A percentile compares a stretch with the other conserved stretches of the same genome.
These are phyloP conservation scores for Oceanodroma tethys DNA, from an alignment of 2,113 vertebrate genomes.

Conservation along the genomic window DNA sequence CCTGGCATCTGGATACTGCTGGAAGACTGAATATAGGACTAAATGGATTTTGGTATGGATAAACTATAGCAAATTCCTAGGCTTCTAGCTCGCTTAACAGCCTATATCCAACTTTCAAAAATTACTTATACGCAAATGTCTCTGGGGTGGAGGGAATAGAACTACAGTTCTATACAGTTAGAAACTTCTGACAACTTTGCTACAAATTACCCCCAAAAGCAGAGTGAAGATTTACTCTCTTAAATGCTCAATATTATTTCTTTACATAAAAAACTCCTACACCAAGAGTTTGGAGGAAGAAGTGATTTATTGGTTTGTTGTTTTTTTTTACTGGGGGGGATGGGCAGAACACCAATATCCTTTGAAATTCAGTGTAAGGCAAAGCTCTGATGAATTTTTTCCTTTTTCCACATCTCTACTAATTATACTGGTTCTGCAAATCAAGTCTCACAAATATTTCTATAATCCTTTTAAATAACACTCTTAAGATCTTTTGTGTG, in stretches of 20 bases:
- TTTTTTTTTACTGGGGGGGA: background rate
- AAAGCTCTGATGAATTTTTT: background rate
- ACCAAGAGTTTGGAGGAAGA: background rate
- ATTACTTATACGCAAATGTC: background rate
- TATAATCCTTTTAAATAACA: background rate
- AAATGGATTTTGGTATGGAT: background rate
- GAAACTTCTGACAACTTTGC: background rate
- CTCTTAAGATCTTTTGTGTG: background rate
- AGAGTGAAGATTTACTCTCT: background rate
- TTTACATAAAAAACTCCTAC: background rate
- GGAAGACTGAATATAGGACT: background rate
- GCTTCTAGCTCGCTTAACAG: background rate
- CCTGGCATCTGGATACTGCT: background rate
- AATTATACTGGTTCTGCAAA: background rate
- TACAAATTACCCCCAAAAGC: background rate
- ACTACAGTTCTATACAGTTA: background rate
- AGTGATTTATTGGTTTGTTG: background rate
- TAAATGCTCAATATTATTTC: background rate
- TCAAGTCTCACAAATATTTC: background rate
- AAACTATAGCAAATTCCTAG: background rate
- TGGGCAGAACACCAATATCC: background rate
- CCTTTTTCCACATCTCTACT: background rate
- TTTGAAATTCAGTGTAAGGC: background rate
- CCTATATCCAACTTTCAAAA: background rate
- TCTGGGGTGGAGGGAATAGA: background rate